phyloP scores from a whole-genome alignment of 1,140 invertebrate species.

The Myzus persicae region DNA sequence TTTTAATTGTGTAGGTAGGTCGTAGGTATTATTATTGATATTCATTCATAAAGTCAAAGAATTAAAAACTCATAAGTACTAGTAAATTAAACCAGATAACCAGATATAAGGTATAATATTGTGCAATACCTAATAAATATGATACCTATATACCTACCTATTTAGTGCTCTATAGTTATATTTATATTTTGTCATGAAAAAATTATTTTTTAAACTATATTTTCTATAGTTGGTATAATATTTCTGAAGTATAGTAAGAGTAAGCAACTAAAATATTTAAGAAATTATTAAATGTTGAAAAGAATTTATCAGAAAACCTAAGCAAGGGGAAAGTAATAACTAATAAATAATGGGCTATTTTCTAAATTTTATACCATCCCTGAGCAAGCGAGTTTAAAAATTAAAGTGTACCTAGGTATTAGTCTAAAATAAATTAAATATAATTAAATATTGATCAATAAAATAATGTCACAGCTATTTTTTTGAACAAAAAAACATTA shows the following conservation, averaged over 20 bases:
- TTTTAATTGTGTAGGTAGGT: not conserved
- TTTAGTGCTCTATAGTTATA: not conserved
- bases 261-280: not conserved
- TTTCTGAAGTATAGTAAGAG: not conserved
- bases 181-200: not conserved
- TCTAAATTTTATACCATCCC: not conserved
- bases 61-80: not conserved
- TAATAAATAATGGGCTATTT: not conserved
- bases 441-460: not conserved
- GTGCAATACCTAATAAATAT: not conserved
- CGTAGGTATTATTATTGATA: too few species aligned
- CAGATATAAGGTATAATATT: not conserved
- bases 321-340: not conserved
- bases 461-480: not conserved
- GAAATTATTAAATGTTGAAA: too few species aligned
- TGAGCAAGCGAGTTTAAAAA: not conserved
- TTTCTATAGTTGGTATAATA: too few species aligned
- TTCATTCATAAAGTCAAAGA: not conserved
- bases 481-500: too few species aligned
- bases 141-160: not conserved
- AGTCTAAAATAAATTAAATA: not conserved
- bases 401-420: not conserved
- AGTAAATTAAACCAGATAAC: not conserved
- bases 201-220: not conserved
- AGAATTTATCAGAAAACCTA: not conserved